Evolutionary conservation across 2,113 vertebrate genomes (phyloP).

Genomic region (Octodon degus): DNA sequence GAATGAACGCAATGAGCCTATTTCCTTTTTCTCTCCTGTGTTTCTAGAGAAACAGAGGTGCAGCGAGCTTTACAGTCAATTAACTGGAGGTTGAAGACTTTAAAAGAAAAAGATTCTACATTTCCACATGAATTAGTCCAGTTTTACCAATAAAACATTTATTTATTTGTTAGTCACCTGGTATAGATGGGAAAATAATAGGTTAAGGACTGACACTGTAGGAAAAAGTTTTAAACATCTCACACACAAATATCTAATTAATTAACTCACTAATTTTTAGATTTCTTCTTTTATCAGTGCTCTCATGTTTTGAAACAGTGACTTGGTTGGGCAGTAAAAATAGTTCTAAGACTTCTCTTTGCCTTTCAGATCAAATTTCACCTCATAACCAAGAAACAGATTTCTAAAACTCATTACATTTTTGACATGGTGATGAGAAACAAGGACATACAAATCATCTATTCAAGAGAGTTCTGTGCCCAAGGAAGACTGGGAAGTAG

Average conservation of each 20-base stretch:
- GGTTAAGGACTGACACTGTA: not conserved
- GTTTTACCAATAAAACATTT: not conserved
- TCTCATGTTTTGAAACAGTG: not conserved
- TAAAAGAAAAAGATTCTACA: not conserved
- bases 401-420: conserved; percentile 37
- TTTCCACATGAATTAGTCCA: conserved; percentile 40
- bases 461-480: conserved; percentile 53
- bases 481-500: not conserved
- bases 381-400: conserved; percentile 4
- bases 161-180: conserved; percentile 24
- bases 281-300: not conserved
- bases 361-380: conserved; percentile 40
- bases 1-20: conserved; percentile 37
- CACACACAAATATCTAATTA: not conserved
- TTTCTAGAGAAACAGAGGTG: conserved; percentile 30
- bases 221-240: not conserved
- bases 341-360: conserved; percentile 29
- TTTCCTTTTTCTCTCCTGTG: conserved; percentile 24
- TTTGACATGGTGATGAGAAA: conserved; percentile 68
- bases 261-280: not conserved
- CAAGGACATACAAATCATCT: conserved; percentile 49
- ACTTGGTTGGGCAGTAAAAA: conserved; percentile 29
- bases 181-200: not conserved
- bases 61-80: not conserved
- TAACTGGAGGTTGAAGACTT: conserved; percentile 36